Conservation (phyloP, 1,140 invertebrate species). For the Drosophila suzukii region DNA sequence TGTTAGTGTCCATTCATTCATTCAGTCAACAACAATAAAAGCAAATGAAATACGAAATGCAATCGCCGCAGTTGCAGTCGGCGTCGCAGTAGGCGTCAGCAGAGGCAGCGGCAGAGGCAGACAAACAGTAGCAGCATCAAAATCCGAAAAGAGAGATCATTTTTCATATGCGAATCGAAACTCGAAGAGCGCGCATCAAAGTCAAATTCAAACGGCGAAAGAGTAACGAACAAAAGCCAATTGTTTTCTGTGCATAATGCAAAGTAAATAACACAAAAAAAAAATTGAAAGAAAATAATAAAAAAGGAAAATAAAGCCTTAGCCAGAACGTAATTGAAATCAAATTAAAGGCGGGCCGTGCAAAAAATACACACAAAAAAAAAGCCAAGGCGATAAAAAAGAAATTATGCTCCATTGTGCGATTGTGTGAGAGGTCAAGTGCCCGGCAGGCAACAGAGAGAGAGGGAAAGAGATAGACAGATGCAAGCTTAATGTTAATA, state of each 20-base stretch:
- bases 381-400: constrained; percentile 71
- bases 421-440: constrained; percentile 64
- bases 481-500: constrained; percentile 48
- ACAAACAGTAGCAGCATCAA: constrained; percentile 28
- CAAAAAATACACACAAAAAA: constrained; percentile 54
- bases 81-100: constrained; percentile 38
- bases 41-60: constrained; percentile 61
- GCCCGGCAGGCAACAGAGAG: constrained; percentile 19
- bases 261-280: not conserved
- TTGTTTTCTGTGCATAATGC: constrained; percentile 60
- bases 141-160: constrained; percentile 62
- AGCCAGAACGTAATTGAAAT: constrained; percentile 75
- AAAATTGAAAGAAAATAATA: not conserved
- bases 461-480: constrained; percentile 15
- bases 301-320: constrained; percentile 17
- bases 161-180: constrained; percentile 79
- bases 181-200: constrained; percentile 80
- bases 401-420: constrained; percentile 80
- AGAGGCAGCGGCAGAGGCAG: constrained; percentile 25
- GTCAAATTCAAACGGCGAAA: constrained; percentile 65
- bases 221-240: constrained; percentile 59
- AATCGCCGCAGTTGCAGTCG: constrained; percentile 36
- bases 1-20: constrained; percentile 53
- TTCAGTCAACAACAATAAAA: constrained; percentile 66
- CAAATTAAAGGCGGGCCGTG: constrained; percentile 72